Percentiles rank a stretch among this genome's conserved stretches.
Conservation (phyloP, 2,888 invertebrate genomes). For the Microdon myrmicae region DNA sequence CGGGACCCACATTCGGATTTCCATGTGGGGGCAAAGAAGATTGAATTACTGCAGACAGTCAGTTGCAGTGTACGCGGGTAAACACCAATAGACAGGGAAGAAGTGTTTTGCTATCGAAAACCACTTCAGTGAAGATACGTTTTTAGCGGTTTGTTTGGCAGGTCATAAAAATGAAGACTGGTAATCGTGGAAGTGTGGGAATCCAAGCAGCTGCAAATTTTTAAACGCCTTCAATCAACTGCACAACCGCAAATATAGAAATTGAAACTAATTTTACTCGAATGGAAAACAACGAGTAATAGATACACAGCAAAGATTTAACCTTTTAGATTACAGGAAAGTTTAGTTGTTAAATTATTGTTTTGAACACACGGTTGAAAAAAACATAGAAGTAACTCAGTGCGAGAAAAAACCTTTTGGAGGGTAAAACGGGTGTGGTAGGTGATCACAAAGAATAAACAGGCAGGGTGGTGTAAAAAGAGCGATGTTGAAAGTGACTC, state of each 20-base stretch:
- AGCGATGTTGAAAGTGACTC: too few relatives aligned
- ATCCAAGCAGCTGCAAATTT: constrained; percentile 37
- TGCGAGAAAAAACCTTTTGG: too few relatives aligned
- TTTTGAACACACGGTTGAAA: too few relatives aligned
- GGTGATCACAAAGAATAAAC: too few relatives aligned
- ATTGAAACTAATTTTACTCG: constrained; percentile 10
- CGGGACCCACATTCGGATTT: constrained; percentile 30
- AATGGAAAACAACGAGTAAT: too few relatives aligned
- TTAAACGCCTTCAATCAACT: constrained; percentile 45
- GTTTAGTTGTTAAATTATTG: too few relatives aligned
- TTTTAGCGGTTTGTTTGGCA: constrained; percentile 46
- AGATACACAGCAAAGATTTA: too few relatives aligned
- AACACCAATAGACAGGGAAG: neutral
- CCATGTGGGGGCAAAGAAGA: constrained; percentile 22
- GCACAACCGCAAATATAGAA: constrained; percentile 30
- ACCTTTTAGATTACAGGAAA: too few relatives aligned
- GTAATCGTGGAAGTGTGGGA: constrained; percentile 51
- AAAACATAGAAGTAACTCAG: too few relatives aligned
- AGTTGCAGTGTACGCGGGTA: neutral
- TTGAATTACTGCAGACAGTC: constrained; percentile 21
- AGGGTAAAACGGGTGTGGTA: too few relatives aligned
- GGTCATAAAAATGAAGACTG: constrained; percentile 46
- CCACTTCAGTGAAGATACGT: constrained; percentile 38
- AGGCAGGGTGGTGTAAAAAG: too few relatives aligned
- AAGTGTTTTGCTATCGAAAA: constrained; percentile 33